Percentiles rank a stretch among this genome's conserved stretches.
phyloP scores from a whole-genome alignment of 2,113 vertebrate genomes.

The Caretta caretta region DNA sequence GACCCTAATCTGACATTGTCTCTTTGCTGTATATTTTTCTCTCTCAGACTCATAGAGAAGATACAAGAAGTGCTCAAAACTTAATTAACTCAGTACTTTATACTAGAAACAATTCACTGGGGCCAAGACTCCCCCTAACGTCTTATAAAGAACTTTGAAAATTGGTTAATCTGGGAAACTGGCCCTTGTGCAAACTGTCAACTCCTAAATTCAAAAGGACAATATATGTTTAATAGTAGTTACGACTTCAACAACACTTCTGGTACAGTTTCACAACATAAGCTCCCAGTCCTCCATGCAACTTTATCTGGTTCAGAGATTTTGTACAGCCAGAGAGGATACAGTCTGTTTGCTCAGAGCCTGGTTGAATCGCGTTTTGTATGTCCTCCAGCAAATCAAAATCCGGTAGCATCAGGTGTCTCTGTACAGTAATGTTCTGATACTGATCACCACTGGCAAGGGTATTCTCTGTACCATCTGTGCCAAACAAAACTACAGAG shows the following conservation, averaged over 20 bases:
- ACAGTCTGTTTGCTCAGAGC: constrained; percentile 91
- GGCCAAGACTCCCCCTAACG: constrained; percentile 11
- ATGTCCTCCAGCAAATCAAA: constrained; percentile 93
- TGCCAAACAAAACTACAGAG: constrained; percentile 92
- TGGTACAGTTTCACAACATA: not conserved
- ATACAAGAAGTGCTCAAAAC: not conserved
- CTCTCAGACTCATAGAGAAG: not conserved
- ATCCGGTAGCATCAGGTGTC: constrained; percentile 89
- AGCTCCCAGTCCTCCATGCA: not conserved
- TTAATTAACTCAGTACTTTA: constrained; percentile 23
- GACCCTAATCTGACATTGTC: not conserved
- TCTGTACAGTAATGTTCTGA: constrained; percentile 89
- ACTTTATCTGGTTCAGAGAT: not conserved
- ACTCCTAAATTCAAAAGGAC: not conserved
- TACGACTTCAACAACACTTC: not conserved
- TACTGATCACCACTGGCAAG: constrained; percentile 87
- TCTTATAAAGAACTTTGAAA: not conserved
- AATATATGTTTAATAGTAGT: not conserved
- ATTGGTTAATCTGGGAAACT: not conserved
- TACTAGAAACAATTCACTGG: not conserved
- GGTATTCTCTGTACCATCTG: constrained; percentile 85
- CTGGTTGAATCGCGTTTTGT: constrained; percentile 82
- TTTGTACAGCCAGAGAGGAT: constrained; percentile 82
- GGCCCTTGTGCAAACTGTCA: not conserved
- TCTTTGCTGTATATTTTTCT: not conserved